Evolutionary conservation across 2,797 vertebrate genomes (phyloP).

Genomic region (Pangasius macronema): DNA sequence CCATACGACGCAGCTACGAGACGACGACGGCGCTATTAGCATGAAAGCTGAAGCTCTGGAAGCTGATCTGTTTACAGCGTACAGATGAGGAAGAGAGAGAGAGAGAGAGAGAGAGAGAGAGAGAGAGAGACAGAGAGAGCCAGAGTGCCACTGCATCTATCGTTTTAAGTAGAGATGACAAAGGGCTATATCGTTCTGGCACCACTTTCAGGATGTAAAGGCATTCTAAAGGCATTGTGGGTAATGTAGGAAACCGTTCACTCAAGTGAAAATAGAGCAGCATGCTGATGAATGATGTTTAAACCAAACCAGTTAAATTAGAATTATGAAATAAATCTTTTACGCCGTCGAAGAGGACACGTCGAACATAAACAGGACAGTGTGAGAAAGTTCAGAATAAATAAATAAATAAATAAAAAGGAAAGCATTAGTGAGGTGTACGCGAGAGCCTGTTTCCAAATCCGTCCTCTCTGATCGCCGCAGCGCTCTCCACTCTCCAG

Average conservation of each 20-base stretch:
- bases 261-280: background rate
- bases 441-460: background rate
- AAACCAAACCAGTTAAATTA: background rate
- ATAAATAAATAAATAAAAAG: background rate
- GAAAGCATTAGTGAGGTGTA: background rate
- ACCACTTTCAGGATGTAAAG: background rate
- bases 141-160: background rate
- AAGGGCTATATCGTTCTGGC: background rate
- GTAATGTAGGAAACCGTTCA: background rate
- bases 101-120: too few relatives aligned
- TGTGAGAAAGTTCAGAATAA: too few relatives aligned
- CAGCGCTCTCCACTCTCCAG: background rate
- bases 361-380: background rate
- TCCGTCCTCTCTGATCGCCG: background rate
- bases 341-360: background rate
- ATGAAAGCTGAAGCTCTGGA: background rate
- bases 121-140: too few relatives aligned
- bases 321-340: background rate
- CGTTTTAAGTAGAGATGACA: too few relatives aligned
- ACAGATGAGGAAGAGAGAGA: background rate
- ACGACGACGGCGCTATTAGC: background rate
- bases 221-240: background rate
- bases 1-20: background rate
- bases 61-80: background rate
- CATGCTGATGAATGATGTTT: background rate